Evolutionary conservation across 2,113 vertebrate genomes (phyloP).

Genomic region (Bos javanicus): DNA sequence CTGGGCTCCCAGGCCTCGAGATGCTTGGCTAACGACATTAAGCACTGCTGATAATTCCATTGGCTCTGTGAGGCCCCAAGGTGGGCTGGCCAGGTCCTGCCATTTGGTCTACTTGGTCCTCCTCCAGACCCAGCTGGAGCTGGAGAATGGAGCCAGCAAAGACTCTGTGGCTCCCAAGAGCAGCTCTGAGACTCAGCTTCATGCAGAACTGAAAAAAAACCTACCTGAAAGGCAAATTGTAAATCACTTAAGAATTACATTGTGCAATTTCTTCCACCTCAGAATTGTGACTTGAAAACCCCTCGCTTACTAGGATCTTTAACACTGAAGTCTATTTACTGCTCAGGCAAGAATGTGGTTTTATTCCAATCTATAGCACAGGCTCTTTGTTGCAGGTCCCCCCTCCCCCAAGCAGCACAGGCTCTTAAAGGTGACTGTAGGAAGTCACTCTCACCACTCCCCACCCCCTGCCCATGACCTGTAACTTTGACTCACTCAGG

Average conservation of each 20-base stretch:
- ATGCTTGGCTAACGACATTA: background rate
- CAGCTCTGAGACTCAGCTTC: background rate
- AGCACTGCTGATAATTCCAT: rapidly evolving
- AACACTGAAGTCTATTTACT: background rate
- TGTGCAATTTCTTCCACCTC: background rate
- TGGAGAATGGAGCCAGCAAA: background rate
- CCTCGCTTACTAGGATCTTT: background rate
- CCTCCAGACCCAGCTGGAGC: background rate
- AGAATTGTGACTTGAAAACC: background rate
- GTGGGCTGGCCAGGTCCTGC: background rate
- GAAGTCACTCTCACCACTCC: background rate
- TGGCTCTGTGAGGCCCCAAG: background rate
- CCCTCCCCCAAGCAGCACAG: background rate
- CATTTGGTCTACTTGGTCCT: background rate
- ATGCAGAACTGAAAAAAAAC: background rate
- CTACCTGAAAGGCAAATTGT: background rate
- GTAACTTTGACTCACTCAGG: background rate
- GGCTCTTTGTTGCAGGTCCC: background rate
- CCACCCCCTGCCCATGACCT: background rate
- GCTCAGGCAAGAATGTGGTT: background rate
- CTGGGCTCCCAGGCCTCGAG: background rate
- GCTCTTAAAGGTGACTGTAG: rapidly evolving
- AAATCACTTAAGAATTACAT: background rate
- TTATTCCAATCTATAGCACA: background rate
- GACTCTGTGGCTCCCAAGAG: background rate